A percentile compares a stretch with the other conserved stretches of the same genome.
These are phyloP conservation scores for Trachelus iudaicus DNA, from an alignment of 2,888 invertebrate genomes.

Conservation along the genomic window DNA sequence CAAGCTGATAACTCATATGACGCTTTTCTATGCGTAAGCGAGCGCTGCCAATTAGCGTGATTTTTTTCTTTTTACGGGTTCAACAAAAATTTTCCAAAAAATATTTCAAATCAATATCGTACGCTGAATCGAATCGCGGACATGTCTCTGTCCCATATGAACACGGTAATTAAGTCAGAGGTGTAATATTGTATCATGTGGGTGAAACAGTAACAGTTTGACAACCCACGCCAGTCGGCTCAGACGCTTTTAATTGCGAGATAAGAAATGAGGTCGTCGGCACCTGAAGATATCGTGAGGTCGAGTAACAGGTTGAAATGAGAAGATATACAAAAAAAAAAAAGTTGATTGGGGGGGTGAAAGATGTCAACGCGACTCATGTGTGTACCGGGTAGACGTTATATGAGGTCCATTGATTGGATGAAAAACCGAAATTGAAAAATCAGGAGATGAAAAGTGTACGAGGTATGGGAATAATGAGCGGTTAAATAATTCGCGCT, in stretches of 20 bases:
- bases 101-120: background rate
- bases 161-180: conserved; percentile 15
- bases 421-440: background rate
- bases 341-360: no score
- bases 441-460: background rate
- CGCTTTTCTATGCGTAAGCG: background rate
- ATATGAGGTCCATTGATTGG: background rate
- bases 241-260: conserved; percentile 41
- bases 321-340: background rate
- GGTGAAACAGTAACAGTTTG: conserved; percentile 51
- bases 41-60: background rate
- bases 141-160: conserved; percentile 14
- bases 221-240: conserved; percentile 43
- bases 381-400: background rate
- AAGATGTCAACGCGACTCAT: background rate
- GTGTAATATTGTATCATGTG: conserved; percentile 31
- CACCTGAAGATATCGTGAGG: conserved; percentile 22
- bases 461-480: background rate
- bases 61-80: background rate
- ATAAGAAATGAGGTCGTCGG: conserved; percentile 44
- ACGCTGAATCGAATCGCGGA: background rate
- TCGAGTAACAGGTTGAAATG: background rate
- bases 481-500: no score
- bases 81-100: no score
- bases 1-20: background rate